Conservation (phyloP, 2,888 invertebrate species). For the Pollenia amentaria region DNA sequence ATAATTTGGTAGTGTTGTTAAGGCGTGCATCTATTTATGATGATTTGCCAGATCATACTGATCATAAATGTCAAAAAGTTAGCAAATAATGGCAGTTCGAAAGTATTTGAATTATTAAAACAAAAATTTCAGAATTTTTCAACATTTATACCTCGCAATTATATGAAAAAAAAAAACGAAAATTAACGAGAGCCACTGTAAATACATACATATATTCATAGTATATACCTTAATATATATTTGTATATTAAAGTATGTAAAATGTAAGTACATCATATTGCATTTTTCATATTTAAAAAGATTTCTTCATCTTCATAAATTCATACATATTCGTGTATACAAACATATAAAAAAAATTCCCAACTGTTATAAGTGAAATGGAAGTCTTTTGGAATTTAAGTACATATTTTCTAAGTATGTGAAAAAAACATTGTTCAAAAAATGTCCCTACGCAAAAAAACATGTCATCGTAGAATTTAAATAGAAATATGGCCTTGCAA, state of each 20-base stretch:
- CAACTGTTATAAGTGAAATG: constrained; percentile 22
- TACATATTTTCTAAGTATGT: constrained; percentile 38
- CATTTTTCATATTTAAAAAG: constrained; percentile 49
- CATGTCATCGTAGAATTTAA: not conserved
- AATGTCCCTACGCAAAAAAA: constrained; percentile 11
- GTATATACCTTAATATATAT: not conserved
- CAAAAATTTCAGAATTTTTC: no score
- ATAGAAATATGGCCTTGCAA: constrained; percentile 23
- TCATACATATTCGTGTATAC: not conserved
- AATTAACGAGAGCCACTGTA: not conserved
- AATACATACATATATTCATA: not conserved
- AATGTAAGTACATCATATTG: constrained; percentile 15
- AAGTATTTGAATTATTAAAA: no score
- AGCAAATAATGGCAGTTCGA: no score
- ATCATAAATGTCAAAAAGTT: no score
- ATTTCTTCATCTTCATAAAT: constrained; percentile 3
- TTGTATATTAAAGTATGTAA: constrained; percentile 2
- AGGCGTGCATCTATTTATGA: no score
- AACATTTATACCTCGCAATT: no score
- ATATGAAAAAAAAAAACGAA: no score
- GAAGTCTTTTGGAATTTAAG: constrained; percentile 30
- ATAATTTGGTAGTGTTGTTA: no score
- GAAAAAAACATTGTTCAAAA: constrained; percentile 34
- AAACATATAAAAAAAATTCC: not conserved
- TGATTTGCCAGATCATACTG: no score